phyloP scores from a whole-genome alignment of 2,888 invertebrate species.

The Spicauda simplicius region DNA sequence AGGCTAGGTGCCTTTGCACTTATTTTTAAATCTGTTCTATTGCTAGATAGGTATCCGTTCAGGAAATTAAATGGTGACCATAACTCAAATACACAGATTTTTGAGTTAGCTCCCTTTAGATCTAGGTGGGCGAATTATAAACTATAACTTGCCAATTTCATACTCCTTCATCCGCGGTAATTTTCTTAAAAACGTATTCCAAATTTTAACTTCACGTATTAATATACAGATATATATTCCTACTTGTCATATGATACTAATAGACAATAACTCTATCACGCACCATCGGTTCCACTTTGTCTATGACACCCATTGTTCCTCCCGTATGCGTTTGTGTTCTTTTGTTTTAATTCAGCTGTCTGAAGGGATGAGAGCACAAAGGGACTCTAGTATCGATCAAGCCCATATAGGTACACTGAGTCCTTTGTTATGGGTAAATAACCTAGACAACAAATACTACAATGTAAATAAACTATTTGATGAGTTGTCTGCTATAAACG shows the following conservation, averaged over 20 bases:
- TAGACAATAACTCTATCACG: conserved; percentile 7
- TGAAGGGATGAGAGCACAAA: background rate
- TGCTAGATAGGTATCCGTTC: too few species aligned
- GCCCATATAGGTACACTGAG: background rate
- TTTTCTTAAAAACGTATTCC: too few species aligned
- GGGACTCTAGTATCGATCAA: background rate
- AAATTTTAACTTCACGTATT: too few species aligned
- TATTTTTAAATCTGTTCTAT: too few species aligned
- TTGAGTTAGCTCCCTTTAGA: too few species aligned
- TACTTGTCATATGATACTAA: background rate
- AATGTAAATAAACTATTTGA: background rate
- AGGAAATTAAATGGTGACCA: too few species aligned
- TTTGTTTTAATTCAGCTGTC: conserved; percentile 10
- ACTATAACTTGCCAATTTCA: too few species aligned
- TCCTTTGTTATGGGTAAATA: background rate
- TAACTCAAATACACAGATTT: too few species aligned
- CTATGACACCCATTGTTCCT: background rate
- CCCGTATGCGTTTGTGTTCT: conserved; percentile 2
- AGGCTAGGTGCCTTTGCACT: too few species aligned
- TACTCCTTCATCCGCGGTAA: too few species aligned
- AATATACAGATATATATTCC: background rate
- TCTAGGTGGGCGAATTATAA: too few species aligned
- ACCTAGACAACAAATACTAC: background rate
- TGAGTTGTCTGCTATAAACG: background rate
- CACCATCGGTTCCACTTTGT: conserved; percentile 2